Conservation (phyloP, 2,888 invertebrate genomes). For the Ophioninae sp. region DNA sequence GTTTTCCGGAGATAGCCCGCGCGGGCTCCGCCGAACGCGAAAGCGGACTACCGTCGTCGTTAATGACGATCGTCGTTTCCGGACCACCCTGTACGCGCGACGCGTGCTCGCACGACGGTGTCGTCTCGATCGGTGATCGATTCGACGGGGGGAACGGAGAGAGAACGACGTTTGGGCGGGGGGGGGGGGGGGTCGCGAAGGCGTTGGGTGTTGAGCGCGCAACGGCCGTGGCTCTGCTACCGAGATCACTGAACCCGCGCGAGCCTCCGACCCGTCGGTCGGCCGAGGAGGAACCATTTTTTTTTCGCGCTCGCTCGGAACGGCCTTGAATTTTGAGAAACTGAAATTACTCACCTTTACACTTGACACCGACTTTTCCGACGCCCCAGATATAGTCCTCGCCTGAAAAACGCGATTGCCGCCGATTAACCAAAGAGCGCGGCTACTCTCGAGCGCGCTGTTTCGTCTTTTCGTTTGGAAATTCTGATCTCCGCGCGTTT, state of each 20-base stretch:
- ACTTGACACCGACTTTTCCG: slow-evolving; percentile 84
- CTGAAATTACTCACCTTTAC: slow-evolving; percentile 83
- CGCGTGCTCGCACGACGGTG: too few relatives aligned
- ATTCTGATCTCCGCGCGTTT: too few relatives aligned
- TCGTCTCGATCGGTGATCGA: not conserved
- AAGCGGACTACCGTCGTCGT: too few relatives aligned
- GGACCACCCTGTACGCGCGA: too few relatives aligned
- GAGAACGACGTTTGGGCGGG: slow-evolving; percentile 50
- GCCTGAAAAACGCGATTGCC: slow-evolving; percentile 80
- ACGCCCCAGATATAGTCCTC: slow-evolving; percentile 86
- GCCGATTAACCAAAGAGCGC: not conserved
- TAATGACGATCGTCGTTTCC: too few relatives aligned
- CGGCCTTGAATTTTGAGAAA: slow-evolving; percentile 28
- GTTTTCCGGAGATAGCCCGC: too few relatives aligned
- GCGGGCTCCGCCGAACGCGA: too few relatives aligned
- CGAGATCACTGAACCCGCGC: slow-evolving; percentile 59
- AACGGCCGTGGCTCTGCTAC: slow-evolving; percentile 57
- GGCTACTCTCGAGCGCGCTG: too few relatives aligned
- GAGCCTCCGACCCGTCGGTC: slow-evolving; percentile 47
- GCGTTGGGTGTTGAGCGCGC: slow-evolving; percentile 53
- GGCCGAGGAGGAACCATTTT: not conserved
- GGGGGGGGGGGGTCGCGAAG: slow-evolving; percentile 58
- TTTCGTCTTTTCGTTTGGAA: too few relatives aligned
- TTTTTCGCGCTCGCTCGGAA: slow-evolving; percentile 36
- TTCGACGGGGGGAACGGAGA: not conserved